Evolutionary conservation across 2,888 invertebrate genomes (phyloP).

Genomic region (Stenichneumon culpator): DNA sequence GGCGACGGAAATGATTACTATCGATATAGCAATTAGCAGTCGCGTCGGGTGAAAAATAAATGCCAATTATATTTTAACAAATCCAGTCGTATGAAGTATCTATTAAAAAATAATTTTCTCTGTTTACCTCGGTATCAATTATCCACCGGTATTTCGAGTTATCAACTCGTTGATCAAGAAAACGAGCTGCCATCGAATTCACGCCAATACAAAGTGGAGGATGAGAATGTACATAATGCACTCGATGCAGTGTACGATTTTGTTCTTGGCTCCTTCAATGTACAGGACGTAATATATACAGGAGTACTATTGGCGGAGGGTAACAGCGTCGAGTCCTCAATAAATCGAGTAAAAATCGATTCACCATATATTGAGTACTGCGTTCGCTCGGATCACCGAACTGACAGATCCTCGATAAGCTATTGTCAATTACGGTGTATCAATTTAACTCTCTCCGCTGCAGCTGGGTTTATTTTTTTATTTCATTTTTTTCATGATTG

Average conservation of each 20-base stretch:
- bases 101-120: conserved; percentile 2
- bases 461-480: conserved; percentile 70
- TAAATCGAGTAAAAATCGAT: conserved; percentile 46
- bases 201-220: not conserved
- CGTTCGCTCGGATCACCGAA: conserved; percentile 76
- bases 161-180: not conserved
- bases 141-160: not conserved
- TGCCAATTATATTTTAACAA: conserved; percentile 26
- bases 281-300: not conserved
- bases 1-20: conserved; percentile 2
- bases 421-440: conserved; percentile 80
- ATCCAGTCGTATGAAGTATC: not conserved
- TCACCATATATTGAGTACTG: conserved; percentile 69
- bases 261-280: not conserved
- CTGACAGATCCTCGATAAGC: conserved; percentile 81
- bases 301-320: not conserved
- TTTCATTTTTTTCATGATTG: conserved; percentile 77
- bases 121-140: not conserved
- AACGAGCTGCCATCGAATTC: not conserved
- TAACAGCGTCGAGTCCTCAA: not conserved
- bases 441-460: conserved; percentile 74
- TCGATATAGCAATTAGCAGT: not conserved
- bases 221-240: not conserved
- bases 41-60: not conserved
- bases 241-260: not conserved